Evolutionary conservation across 2,113 vertebrate species (phyloP), one percentile per base, ranked within the genome.

Genomic region (Podarcis raffonei): DNA sequence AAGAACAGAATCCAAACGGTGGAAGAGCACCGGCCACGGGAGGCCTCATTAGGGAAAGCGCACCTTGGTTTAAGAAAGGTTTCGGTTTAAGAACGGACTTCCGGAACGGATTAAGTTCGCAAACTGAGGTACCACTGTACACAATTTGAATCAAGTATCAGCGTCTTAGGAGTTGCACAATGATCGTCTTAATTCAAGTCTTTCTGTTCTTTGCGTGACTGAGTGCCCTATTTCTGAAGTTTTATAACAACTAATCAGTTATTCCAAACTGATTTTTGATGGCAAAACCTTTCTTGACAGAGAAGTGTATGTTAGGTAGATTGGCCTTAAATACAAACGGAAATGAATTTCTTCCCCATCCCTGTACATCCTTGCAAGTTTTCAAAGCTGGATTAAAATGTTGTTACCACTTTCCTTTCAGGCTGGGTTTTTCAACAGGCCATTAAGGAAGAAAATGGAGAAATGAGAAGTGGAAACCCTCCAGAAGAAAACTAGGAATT

Each of bases 351-450:
- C 59, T 18, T 1, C 59, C 59, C 59, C 18, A 48, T 62, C 59
- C 30, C 6, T 7, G 15, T 13, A 35, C 23, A 7, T 53, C 6
- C 37, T 30, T 62, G 25, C 86, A 30, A 1, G 80, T 0, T 75
- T 86, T 37, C 77, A 74, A 89, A 7, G 69, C 0, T 72, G 71
- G 59, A n/a, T 0, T 69, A 48, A 84, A 1, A 79, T 78, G 86
- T 84, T 1, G 89, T 59, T 94, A 91, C 87, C 15, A 92, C 78
- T 22, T 68, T 89, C 25, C 42, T 62, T 89, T 89, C 89, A 98
- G 97, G 95, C 96, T 95, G 97, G 97, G 88, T 98, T 98, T 96
- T 98, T 98, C 96, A 97, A 97, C 92, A 96, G 97, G 68, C 97
- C 97, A 6, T 91, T 97, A 71, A 98, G 97, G 87, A 97, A 97